Evolutionary conservation across 2,113 vertebrate genomes (phyloP).

Genomic region (Natator depressus): DNA sequence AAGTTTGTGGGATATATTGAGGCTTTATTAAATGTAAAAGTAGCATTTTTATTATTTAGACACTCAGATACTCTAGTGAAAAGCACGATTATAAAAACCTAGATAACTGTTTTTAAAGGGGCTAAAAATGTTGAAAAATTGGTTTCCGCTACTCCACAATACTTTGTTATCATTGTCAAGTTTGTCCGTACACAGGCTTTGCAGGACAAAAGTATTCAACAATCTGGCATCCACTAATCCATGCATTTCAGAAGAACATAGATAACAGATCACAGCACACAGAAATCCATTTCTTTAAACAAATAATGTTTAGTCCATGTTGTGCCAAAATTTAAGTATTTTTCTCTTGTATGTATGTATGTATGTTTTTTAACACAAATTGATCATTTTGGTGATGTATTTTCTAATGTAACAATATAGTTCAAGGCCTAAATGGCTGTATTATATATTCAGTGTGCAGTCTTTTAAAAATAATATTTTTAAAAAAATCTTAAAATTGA

Average conservation of each 20-base stretch:
- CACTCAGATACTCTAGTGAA: neutral
- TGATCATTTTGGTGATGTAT: neutral
- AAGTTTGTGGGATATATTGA: neutral
- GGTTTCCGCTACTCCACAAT: neutral
- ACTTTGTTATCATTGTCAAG: neutral
- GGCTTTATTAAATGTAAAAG: neutral
- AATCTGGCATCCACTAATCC: slow-evolving; percentile 58
- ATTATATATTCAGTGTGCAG: neutral
- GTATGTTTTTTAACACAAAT: too few species aligned
- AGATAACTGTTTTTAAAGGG: neutral
- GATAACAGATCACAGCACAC: neutral
- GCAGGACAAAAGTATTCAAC: slow-evolving; percentile 40
- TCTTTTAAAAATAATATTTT: neutral
- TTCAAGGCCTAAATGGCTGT: neutral
- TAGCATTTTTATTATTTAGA: neutral
- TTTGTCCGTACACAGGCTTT: slow-evolving; percentile 6
- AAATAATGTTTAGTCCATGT: neutral
- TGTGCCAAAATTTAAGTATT: neutral
- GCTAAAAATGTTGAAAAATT: neutral
- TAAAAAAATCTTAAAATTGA: neutral
- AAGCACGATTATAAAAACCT: neutral
- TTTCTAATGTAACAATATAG: fast-evolving
- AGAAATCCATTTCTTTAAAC: neutral
- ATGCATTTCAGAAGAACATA: neutral
- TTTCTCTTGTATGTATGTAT: neutral